A percentile compares a stretch with the other conserved stretches of the same genome.
These are phyloP conservation scores for Champsocephalus gunnari DNA, from an alignment of 2,797 vertebrate species.

Conservation along the genomic window DNA sequence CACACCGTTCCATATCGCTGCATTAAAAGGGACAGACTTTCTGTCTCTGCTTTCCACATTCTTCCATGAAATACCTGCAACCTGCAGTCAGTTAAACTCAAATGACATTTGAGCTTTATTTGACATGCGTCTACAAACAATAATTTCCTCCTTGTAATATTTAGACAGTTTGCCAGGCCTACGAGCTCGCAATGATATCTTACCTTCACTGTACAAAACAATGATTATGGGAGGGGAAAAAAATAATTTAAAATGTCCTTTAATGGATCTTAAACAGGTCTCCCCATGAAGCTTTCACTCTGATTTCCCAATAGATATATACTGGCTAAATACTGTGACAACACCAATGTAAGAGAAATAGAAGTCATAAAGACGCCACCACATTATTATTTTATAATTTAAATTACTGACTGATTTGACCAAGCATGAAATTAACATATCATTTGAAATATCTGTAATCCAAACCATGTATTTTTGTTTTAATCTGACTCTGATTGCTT, in stretches of 20 bases:
- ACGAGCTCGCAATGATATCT: background rate
- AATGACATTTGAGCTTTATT: background rate
- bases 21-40: conserved; percentile 5
- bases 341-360: conserved; percentile 18
- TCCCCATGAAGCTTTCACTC: background rate
- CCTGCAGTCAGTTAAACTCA: conserved; percentile 5
- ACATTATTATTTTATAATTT: conserved; percentile 41
- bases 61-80: conserved; percentile 11
- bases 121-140: background rate
- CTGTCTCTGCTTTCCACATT: conserved; percentile 27
- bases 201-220: background rate
- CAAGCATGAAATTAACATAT: no score
- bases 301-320: conserved; percentile 18
- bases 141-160: background rate
- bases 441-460: conserved; percentile 3
- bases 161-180: background rate
- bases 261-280: conserved; percentile 5
- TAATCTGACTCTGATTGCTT: background rate
- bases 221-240: background rate
- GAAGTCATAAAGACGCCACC: conserved; percentile 20
- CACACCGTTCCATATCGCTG: background rate
- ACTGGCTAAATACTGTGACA: conserved; percentile 15
- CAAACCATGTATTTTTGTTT: conserved; percentile 32
- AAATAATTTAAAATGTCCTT: conserved; percentile 9
- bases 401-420: background rate